Evolutionary conservation across 2,888 invertebrate species (phyloP).

Genomic region (Caprella mutica): DNA sequence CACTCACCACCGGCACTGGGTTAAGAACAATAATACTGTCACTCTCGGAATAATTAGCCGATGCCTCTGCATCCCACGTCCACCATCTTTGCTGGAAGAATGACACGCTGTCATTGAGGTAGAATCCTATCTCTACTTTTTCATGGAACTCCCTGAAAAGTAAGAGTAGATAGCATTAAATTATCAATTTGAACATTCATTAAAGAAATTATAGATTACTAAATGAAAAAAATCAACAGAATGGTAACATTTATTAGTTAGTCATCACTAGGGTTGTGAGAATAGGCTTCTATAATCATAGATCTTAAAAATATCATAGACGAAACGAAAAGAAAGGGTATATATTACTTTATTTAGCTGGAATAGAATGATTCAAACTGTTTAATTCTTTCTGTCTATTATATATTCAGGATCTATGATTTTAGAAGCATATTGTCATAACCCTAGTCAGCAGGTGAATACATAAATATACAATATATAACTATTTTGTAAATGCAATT

Average conservation of each 20-base stretch:
- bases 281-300: not conserved
- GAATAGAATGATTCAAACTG: too few relatives aligned
- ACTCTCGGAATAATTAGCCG: conserved; percentile 52
- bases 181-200: not conserved
- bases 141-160: conserved; percentile 32
- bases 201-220: too few relatives aligned
- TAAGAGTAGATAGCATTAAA: too few relatives aligned
- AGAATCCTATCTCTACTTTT: conserved; percentile 37
- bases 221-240: not conserved
- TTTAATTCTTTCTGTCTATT: too few relatives aligned
- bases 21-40: conserved; percentile 64
- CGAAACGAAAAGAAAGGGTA: too few relatives aligned
- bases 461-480: too few relatives aligned
- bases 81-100: conserved; percentile 36
- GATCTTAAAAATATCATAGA: too few relatives aligned
- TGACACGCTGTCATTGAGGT: conserved; percentile 37
- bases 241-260: not conserved
- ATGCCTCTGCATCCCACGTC: conserved; percentile 48
- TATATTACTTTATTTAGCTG: too few relatives aligned
- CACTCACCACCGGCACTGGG: conserved; percentile 60
- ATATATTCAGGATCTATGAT: too few relatives aligned
- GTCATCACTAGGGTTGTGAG: not conserved
- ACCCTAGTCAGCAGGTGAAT: too few relatives aligned
- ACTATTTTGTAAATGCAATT: too few relatives aligned
- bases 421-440: too few relatives aligned